phyloP scores from a whole-genome alignment of 2,888 invertebrate genomes.

The Torymus texanus region DNA sequence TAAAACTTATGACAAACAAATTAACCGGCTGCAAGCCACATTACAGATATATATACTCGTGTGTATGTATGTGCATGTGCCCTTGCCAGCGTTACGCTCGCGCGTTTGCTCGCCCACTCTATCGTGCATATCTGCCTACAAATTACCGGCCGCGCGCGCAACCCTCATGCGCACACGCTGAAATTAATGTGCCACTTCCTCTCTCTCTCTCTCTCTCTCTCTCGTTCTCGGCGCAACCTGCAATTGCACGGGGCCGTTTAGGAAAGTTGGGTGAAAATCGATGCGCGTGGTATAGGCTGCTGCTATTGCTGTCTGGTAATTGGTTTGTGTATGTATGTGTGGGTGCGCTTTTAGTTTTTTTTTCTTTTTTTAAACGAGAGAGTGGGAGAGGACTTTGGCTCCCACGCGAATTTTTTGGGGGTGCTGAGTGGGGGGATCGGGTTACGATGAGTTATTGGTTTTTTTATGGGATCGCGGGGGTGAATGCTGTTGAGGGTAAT shows the following conservation, averaged over 20 bases:
- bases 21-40: constrained; percentile 64
- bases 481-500: no score
- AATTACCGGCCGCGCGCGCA: constrained; percentile 67
- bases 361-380: no score
- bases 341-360: constrained; percentile 21
- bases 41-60: constrained; percentile 57
- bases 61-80: no score
- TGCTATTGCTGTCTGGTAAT: constrained; percentile 21
- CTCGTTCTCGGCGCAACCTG: constrained; percentile 52
- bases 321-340: constrained; percentile 14
- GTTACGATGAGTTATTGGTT: no score
- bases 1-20: constrained; percentile 71
- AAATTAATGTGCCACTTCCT: constrained; percentile 73
- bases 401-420: background rate
- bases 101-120: constrained; percentile 43
- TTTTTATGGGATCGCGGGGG: no score
- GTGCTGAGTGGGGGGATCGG: no score
- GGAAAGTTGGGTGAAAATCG: constrained; percentile 46
- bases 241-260: constrained; percentile 39
- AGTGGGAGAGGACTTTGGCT: background rate
- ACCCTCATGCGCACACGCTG: constrained; percentile 59
- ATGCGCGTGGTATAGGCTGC: background rate
- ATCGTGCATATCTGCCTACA: constrained; percentile 71
- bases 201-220: constrained; percentile 47
- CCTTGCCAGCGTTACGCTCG: no score